Base-by-base conservation (phyloP, 2,113 vertebrate species). In the Dipodomys merriami region DNA sequence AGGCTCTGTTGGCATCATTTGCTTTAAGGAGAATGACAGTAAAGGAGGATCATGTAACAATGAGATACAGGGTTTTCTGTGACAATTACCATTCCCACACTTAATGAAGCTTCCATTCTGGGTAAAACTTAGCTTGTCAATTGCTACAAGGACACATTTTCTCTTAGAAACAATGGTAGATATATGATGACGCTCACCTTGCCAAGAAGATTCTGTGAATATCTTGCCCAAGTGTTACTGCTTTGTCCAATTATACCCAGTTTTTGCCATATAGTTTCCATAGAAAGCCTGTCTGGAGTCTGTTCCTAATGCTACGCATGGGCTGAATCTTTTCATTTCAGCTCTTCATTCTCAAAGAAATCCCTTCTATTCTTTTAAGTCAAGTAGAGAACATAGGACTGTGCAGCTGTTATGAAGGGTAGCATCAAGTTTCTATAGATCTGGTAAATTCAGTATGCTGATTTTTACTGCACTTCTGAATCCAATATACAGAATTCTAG, bases 341-440 rank as follows among this genome's bases (percentile, higher is more conserved):
- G 39, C 27, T 44, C 33, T 25, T 25, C 4, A 25, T 46, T 29
- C 6, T 33, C 35, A 46, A 72, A 65, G 57, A 29, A 93, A 67
- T 19, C 1, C 6, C 19, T 76, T 65, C 6, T 2, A 10, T 6
- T 46, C 3, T 53, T 22, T 44, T 44, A 33, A 22, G 68, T 8
- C 5, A 60, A 76, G n/a, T 33, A 62, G 35, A 8, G 6, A 16
- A 10, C 22, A 27, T 22, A 7, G 13, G n/a, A 6, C 29, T 65
- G 4, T 3, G 83, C 19, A 23, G 0, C 53, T 22, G 0, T 16
- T 0, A 29, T 19, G 2, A 13, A 3, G 33, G 30, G 44, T 2
- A 46, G 20, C 13, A 3, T 13, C 5, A 23, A 12, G 16, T 5
- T 68, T 22, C 57, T 11, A 1, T 0, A 2, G 22, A 27, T 11